Base-by-base conservation (phyloP, 2,797 vertebrate species). In the Sebastes dallii region DNA sequence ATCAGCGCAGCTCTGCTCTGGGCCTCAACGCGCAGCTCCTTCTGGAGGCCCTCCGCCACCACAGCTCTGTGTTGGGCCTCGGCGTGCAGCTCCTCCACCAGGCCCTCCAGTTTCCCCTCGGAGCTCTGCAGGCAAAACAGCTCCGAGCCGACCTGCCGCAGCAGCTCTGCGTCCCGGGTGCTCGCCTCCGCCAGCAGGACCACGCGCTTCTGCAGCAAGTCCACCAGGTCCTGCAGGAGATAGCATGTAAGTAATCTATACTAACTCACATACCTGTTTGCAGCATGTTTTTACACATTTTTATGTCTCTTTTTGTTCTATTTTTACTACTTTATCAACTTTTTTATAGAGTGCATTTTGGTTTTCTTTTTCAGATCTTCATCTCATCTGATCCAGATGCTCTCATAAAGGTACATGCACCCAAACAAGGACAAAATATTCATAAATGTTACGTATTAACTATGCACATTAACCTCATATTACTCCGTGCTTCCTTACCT, bases 101-200 rank as follows among this genome's bases (percentile, higher is more conserved):
- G 91, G 83, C 87, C 80, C 88, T 94, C 86, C 80, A 96, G 91
- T 86, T 93, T 91, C 69, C 72, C 85, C 88, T 96, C 95, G 0
- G 95, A 94, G 86, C 83, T 92, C 89, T 96, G 96, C 66, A 96
- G 92, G 65, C 82, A 91, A 76, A 91, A 73, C 76, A 96, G 86
- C 77, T 96, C 96, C 2, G 88, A 65, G 68, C 83, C 62, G 30
- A 96, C 88, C 83, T 95, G 94, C 75, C 67, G 91, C 86, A 95
- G 90, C 39, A 95, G 85, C 77, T 93, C 86, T 0, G 30, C 75
- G 1, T 95, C 93, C 42, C 66, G 66, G 32, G 34, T 72, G 74
- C 88, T 93, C 59, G 89, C 94, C 69, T 90, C 89, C 20, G 29
- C 87, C 32, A 94, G 74, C 18, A 84, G 77, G 79, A 72, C 42